Evolutionary conservation across 2,797 vertebrate genomes (phyloP).

Genomic region (Neostethus bicornis): DNA sequence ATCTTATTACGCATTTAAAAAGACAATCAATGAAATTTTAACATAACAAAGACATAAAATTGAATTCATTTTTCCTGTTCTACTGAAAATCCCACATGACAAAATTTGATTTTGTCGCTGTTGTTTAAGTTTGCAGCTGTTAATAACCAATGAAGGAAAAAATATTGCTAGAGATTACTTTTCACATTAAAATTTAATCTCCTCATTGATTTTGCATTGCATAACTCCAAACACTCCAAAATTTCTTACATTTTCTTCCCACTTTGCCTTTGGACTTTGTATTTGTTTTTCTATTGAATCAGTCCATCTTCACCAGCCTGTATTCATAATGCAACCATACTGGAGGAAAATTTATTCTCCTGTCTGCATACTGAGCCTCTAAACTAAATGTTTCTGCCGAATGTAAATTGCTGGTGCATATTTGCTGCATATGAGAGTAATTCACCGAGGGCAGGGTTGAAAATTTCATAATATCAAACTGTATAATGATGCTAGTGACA

Average conservation of each 20-base stretch:
- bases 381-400: slow-evolving; percentile 17
- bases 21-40: not conserved
- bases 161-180: not conserved
- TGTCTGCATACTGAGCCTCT: slow-evolving; percentile 9
- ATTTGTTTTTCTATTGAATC: slow-evolving; percentile 4
- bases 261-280: not conserved
- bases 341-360: slow-evolving; percentile 17
- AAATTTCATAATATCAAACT: slow-evolving; percentile 15
- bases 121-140: no score
- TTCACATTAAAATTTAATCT: not conserved
- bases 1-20: not conserved
- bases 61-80: not conserved
- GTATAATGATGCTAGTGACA: slow-evolving; percentile 28
- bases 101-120: not conserved
- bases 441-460: slow-evolving; percentile 7
- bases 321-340: slow-evolving; percentile 26
- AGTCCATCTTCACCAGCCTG: slow-evolving; percentile 11
- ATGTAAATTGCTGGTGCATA: slow-evolving; percentile 27
- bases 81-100: not conserved
- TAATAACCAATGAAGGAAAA: not conserved
- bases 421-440: slow-evolving; percentile 13
- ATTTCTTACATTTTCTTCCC: not conserved
- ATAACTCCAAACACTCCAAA: not conserved
- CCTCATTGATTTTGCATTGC: not conserved
- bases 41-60: not conserved